Evolutionary conservation across 1,140 invertebrate species (phyloP).

Genomic region (Ceratina australensis): DNA sequence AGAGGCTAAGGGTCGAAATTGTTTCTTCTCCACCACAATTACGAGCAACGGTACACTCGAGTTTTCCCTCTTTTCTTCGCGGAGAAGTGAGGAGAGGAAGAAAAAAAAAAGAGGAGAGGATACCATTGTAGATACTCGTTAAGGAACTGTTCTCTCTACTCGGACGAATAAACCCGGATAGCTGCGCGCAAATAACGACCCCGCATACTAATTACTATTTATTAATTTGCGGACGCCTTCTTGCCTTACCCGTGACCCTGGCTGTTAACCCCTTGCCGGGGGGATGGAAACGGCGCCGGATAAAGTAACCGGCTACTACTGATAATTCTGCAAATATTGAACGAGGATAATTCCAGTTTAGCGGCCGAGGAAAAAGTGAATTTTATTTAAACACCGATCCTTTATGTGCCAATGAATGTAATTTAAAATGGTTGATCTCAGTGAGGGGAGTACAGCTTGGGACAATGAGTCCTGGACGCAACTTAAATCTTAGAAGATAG

Average conservation of each 20-base stretch:
- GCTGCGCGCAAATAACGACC: constrained; percentile 22
- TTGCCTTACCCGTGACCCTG: not conserved
- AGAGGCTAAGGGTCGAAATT: constrained; percentile 51
- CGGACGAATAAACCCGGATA: constrained; percentile 33
- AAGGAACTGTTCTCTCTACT: constrained; percentile 22
- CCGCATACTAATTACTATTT: constrained; percentile 37
- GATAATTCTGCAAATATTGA: constrained; percentile 7
- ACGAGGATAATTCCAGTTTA: not conserved
- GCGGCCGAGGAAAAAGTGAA: not conserved
- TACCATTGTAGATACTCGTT: constrained; percentile 40
- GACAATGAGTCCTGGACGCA: no score
- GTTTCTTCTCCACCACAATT: constrained; percentile 61
- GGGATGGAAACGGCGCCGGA: not conserved
- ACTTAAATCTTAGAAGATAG: no score
- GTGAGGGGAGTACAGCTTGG: no score
- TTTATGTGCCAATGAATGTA: no score
- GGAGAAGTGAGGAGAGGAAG: no score
- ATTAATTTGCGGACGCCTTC: not conserved
- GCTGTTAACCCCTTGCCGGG: no score
- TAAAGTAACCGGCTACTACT: not conserved
- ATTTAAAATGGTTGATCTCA: no score
- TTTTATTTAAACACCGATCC: no score
- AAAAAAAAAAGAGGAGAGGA: constrained; percentile 1
- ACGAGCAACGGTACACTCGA: constrained; percentile 42
- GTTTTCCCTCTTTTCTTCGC: constrained; percentile 18